Conservation (phyloP, 1,140 invertebrate species). For the Maniola jurtina region DNA sequence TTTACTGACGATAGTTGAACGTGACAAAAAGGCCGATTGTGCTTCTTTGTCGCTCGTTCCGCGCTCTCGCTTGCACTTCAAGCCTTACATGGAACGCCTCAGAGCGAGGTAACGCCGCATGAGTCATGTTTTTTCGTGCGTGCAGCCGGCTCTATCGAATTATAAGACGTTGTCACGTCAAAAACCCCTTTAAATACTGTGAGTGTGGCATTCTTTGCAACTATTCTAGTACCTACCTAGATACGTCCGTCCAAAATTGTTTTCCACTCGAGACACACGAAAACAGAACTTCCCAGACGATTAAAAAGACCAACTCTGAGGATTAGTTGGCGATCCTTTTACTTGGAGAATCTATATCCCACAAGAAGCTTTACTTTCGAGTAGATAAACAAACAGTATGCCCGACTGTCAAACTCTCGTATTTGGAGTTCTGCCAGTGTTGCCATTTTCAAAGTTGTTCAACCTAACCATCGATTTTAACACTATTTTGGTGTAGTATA, state of each 20-base stretch:
- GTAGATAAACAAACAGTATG: constrained; percentile 9
- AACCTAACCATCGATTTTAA: not conserved
- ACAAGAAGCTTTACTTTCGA: constrained; percentile 10
- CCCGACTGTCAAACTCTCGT: constrained; percentile 13
- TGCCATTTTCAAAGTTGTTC: constrained; percentile 3
- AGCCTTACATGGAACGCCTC: no score
- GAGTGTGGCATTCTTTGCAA: not conserved
- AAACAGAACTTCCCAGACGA: not conserved
- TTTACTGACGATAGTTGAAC: no score
- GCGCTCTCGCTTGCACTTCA: no score
- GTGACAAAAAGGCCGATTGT: no score
- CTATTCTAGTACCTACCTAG: not conserved
- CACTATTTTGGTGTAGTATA: no score
- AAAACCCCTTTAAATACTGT: no score
- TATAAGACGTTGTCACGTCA: no score
- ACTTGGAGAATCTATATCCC: constrained; percentile 11
- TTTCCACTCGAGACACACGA: not conserved
- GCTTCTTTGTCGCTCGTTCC: no score
- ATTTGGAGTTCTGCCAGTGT: constrained; percentile 17
- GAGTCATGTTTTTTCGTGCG: no score
- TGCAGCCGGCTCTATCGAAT: no score
- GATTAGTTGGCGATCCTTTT: constrained; percentile 9
- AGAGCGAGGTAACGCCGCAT: no score
- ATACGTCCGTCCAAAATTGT: not conserved
- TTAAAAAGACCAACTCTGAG: constrained; percentile 9